phyloP scores from a whole-genome alignment of 2,888 invertebrate species.

The Piscicola geometra region DNA sequence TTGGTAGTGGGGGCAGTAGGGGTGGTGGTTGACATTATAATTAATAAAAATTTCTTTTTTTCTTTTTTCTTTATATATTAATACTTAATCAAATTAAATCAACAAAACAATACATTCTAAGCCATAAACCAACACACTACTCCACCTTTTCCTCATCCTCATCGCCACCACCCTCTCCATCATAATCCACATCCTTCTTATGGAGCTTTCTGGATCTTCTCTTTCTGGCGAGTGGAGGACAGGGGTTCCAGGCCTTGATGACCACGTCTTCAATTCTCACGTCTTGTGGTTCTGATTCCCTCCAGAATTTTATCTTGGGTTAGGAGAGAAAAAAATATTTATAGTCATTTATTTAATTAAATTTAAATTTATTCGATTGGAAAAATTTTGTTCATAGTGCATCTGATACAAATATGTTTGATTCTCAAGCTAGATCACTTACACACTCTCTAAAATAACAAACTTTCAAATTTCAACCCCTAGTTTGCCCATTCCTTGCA shows the following conservation, averaged over 20 bases:
- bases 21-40: not conserved
- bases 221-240: constrained; percentile 19
- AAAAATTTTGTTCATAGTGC: too few species aligned
- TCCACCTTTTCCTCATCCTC: not conserved
- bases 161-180: too few species aligned
- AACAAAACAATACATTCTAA: too few species aligned
- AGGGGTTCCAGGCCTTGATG: constrained; percentile 35
- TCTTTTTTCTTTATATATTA: too few species aligned
- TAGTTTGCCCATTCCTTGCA: too few species aligned
- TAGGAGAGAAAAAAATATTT: not conserved
- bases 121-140: too few species aligned
- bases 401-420: too few species aligned
- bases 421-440: not conserved
- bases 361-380: too few species aligned
- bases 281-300: constrained; percentile 36
- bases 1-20: not conserved
- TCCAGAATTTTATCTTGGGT: constrained; percentile 39
- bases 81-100: too few species aligned
- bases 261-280: constrained; percentile 34
- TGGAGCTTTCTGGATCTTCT: not conserved
- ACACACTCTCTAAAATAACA: not conserved
- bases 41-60: not conserved
- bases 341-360: too few species aligned
- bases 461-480: too few species aligned
- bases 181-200: not conserved